Conservation (phyloP, 2,113 vertebrate genomes). For the Rhea americana region DNA sequence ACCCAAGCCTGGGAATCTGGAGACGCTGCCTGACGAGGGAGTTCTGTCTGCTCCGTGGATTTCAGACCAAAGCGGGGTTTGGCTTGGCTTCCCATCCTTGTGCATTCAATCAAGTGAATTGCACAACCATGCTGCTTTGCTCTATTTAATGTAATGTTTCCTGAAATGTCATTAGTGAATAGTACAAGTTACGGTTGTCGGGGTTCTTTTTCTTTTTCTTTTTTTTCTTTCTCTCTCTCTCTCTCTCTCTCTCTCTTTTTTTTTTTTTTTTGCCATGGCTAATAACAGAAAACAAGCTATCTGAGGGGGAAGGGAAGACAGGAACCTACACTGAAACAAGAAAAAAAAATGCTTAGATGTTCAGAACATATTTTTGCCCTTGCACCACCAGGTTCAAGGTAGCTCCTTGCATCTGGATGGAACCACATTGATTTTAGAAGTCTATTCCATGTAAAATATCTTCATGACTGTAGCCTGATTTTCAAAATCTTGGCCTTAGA, state of each 20-base stretch:
- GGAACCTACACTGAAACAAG: not conserved
- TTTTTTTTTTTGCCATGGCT: not conserved
- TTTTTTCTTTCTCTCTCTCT: not conserved
- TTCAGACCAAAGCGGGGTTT: not conserved
- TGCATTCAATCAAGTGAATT: slow-evolving; percentile 47
- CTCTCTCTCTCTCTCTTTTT: not conserved
- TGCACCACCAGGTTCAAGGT: not conserved
- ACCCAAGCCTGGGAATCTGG: slow-evolving; percentile 44
- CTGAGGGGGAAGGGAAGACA: not conserved
- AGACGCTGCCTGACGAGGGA: not conserved
- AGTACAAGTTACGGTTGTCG: not conserved
- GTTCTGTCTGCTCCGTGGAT: slow-evolving; percentile 28
- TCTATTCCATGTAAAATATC: not conserved
- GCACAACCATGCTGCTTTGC: not conserved
- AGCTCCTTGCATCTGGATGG: not conserved
- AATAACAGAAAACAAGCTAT: not conserved
- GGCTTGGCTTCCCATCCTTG: slow-evolving; percentile 23
- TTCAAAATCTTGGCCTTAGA: not conserved
- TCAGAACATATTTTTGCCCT: not conserved
- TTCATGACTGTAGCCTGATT: not conserved
- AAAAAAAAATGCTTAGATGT: not conserved
- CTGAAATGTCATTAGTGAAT: slow-evolving; percentile 15
- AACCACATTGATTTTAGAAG: not conserved
- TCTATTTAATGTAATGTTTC: slow-evolving; percentile 27
- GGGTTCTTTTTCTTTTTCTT: not conserved